Conservation (phyloP, 2,113 vertebrate species). For the Protobothrops flavoviridis region DNA sequence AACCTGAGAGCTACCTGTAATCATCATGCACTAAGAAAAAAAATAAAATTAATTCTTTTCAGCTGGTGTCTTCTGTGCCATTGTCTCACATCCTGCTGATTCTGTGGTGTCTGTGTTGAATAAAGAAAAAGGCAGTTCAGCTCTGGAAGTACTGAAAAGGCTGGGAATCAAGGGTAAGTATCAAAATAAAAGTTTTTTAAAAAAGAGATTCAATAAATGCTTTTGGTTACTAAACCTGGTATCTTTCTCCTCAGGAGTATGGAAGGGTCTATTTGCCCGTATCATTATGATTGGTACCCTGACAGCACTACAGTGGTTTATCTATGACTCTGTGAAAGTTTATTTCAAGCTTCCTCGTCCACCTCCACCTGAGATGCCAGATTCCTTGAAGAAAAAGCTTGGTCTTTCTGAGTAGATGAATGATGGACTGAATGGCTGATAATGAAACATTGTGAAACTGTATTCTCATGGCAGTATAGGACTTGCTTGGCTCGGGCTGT, state of each 20-base stretch:
- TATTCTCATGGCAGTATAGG: constrained; percentile 76
- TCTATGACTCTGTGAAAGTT: constrained; percentile 98
- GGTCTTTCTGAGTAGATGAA: constrained; percentile 83
- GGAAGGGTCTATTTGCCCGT: constrained; percentile 96
- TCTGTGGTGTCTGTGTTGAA: constrained; percentile 97
- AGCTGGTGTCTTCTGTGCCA: constrained; percentile 98
- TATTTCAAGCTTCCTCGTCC: constrained; percentile 97
- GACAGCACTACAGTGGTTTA: constrained; percentile 99
- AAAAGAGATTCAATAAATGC: neutral
- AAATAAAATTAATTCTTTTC: constrained; percentile 43
- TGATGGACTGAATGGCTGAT: constrained; percentile 65
- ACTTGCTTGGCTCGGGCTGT: constrained; percentile 54
- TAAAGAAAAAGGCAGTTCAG: constrained; percentile 93
- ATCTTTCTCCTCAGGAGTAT: constrained; percentile 80
- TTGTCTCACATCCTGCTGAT: constrained; percentile 96
- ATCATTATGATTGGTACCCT: constrained; percentile 99
- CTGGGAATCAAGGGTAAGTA: constrained; percentile 86
- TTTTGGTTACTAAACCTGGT: neutral
- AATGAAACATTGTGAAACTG: constrained; percentile 61
- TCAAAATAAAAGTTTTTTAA: neutral
- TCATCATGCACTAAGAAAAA: neutral
- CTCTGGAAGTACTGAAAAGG: constrained; percentile 82
- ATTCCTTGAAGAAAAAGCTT: constrained; percentile 98
- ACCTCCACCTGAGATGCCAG: constrained; percentile 98
- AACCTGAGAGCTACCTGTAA: neutral